Evolutionary conservation across 2,888 invertebrate species (phyloP), one percentile per base, ranked within the genome.

Genomic region (Heliconius charithonia): DNA sequence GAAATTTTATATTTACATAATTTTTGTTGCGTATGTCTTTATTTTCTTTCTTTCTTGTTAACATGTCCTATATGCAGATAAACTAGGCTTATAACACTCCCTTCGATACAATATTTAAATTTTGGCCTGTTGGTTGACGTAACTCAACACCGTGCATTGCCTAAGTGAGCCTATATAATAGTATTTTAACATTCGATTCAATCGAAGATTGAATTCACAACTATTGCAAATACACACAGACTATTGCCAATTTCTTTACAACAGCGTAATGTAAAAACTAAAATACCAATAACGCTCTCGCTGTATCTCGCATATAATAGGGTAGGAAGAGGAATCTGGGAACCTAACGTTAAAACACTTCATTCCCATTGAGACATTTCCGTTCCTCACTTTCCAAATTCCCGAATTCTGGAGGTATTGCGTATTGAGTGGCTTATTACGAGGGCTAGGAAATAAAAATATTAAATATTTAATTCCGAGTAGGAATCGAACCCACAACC

Each of bases 1-100:
- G 32, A 25, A 62, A 59, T 62, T 73, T 32, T 37, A 70, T 70
- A 73, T 4, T 71, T 56, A 29, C 22, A 27, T 56, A 56, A 56
- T 4, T 22, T 56, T 22, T 56, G 32, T 67, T 16, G n/a, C 16
- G 45, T 67, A 25, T 67, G 7, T 56, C 22, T 56, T 56, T 22
- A 22, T 6, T 56, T 56, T 56, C 56, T 56, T 56, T 9, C 22
- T 56, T 56, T 56, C 45, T 45, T 37, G 10, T 37, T 37, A 37
- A 9, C 9, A 37, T 9, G 32, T 1, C 32, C 32, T 9, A 37
- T 37, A 37, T 37, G 37, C 2, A 45, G 45, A 45, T 45, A 45
- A 16, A 45, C 4, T 45, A 0, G 16, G 19, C 6, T 16, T 45
- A 45, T 16, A 45, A 16, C 4, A 6, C 16, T 4, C 4, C 16